Evolutionary conservation across 2,888 invertebrate species (phyloP), one percentile per base, ranked within the genome.

Genomic region (Zygaena filipendulae): DNA sequence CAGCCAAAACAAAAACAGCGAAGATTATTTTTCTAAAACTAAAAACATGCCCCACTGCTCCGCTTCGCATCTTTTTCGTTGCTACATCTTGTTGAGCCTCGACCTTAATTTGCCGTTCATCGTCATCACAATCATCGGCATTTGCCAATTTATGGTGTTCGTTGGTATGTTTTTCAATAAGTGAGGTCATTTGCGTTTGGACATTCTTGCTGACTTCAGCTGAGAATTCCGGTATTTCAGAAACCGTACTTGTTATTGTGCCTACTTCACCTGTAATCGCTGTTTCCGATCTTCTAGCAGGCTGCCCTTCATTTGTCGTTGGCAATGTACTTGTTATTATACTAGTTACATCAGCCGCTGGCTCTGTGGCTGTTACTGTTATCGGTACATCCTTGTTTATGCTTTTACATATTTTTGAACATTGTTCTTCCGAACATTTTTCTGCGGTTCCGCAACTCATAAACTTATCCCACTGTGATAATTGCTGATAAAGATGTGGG

Each of bases 401-500:
- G 18, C 58, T 45, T 10, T 45, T 41, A 38, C 75, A 79, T 5
- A 57, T 45, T 9, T 56, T 40, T 0, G 39, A 31, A 30, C 72
- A 72, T 2, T 48, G 36, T n/a, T 56, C 50, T 13, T 55, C 49
- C 1, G 40, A 34, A 32, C 70, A 75, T 36, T 58, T 60, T 3
- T 66, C 54, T 32, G 62, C 57, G 10, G 51, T 53, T 13, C 61
- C 60, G 32, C 79, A 79, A 1, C 43, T 37, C 20, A 79, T 52
- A 13, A 77, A 66, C 16, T 46, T 53, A 1, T 62, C 52, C 72
- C 75, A 74, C 1, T 53, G 45, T 2, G 54, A 42, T 4, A 75
- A 32, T 2, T 59, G 38, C 35, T 74, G 74, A 40, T 72, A 79
- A 0, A 74, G 44, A 37, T 71, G 57, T 4, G 77, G 79, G 26